Evolutionary conservation across 2,797 vertebrate species (phyloP).

Genomic region (Phrynocephalus vlangalii): DNA sequence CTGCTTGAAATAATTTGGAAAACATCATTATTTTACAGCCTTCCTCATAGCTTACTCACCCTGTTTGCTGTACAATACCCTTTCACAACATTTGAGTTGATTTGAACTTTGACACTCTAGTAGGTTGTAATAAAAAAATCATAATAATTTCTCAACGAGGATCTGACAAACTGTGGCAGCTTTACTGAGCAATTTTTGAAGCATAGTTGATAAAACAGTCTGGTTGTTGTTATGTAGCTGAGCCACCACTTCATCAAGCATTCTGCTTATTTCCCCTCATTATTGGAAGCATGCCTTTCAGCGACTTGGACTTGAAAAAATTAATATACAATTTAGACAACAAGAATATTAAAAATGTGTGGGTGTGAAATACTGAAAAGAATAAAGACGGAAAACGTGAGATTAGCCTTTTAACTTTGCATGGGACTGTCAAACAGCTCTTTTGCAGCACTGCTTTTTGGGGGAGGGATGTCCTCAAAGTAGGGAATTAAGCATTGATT

Average conservation of each 20-base stretch:
- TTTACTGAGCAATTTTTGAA: conserved; percentile 47
- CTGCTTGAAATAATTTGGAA: conserved; percentile 23
- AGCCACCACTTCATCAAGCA: conserved; percentile 67
- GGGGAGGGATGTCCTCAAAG: not conserved
- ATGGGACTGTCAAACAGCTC: not conserved
- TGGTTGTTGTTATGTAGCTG: conserved; percentile 61
- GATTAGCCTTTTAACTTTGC: conserved; percentile 41
- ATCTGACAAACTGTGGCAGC: conserved; percentile 50
- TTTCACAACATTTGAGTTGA: conserved; percentile 38
- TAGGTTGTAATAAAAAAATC: conserved; percentile 26
- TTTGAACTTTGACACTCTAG: conserved; percentile 45
- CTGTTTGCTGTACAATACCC: conserved; percentile 9
- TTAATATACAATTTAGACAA: conserved; percentile 64
- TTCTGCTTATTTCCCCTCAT: conserved; percentile 65
- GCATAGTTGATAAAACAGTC: conserved; percentile 60
- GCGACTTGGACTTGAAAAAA: conserved; percentile 51
- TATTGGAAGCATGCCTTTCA: conserved; percentile 69
- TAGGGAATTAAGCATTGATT: not conserved
- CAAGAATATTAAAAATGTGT: conserved; percentile 61
- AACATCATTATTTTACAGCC: not conserved
- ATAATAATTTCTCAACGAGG: conserved; percentile 11
- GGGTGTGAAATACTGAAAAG: conserved; percentile 58
- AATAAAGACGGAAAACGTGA: conserved; percentile 37
- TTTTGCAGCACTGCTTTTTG: not conserved
- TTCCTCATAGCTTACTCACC: conserved; percentile 7